Conservation (phyloP, 2,113 vertebrate species). For the Barbus barbus region DNA sequence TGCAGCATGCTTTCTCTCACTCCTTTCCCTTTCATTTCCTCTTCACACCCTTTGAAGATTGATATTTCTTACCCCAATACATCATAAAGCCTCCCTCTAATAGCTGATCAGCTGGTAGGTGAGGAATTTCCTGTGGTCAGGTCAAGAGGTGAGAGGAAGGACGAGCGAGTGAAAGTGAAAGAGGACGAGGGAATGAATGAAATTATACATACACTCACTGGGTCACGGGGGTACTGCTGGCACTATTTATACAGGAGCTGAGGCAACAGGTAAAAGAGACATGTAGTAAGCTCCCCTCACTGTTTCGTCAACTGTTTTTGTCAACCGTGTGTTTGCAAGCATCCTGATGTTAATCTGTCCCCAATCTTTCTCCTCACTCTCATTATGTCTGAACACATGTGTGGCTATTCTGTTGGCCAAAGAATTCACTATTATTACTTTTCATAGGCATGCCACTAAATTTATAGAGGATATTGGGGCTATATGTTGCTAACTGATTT, state of each 20-base stretch:
- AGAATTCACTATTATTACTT: neutral
- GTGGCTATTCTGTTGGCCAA: neutral
- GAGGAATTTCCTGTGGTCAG: slow-evolving; percentile 35
- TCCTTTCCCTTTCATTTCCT: slow-evolving; percentile 21
- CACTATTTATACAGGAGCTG: neutral
- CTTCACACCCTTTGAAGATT: slow-evolving; percentile 38
- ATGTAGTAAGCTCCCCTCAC: neutral
- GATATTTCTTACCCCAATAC: slow-evolving; percentile 24
- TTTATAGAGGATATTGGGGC: no score
- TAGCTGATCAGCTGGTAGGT: slow-evolving; percentile 17
- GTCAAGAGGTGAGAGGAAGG: slow-evolving; percentile 33
- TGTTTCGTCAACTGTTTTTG: neutral
- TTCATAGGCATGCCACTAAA: neutral
- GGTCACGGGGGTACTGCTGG: neutral
- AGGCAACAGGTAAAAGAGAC: neutral
- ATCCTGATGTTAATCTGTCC: neutral
- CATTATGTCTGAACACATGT: neutral
- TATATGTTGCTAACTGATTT: no score
- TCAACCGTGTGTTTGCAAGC: neutral
- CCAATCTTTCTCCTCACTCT: neutral
- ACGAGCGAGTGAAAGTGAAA: neutral
- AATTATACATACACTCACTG: slow-evolving; percentile 2
- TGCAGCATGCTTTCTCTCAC: slow-evolving; percentile 31
- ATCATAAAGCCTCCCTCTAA: slow-evolving; percentile 13
- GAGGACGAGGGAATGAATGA: neutral